Evolutionary conservation across 2,888 invertebrate genomes (phyloP).

Genomic region (Nasonovia ribisnigri): DNA sequence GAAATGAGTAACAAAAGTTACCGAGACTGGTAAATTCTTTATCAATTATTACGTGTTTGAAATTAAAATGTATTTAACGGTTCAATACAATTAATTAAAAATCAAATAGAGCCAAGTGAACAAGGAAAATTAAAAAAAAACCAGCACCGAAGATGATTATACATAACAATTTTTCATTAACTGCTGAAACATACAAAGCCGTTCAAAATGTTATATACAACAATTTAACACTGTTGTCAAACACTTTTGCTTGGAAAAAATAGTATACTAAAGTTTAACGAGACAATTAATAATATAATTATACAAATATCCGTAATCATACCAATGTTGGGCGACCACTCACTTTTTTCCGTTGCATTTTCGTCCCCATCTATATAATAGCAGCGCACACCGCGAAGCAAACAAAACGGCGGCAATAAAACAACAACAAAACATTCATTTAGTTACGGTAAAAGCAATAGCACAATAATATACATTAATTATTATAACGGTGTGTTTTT

Average conservation of each 20-base stretch:
- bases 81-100: background rate
- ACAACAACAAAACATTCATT: constrained; percentile 58
- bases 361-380: constrained; percentile 72
- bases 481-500: background rate
- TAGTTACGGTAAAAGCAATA: constrained; percentile 5
- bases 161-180: background rate
- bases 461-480: background rate
- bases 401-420: constrained; percentile 52
- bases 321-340: constrained; percentile 68
- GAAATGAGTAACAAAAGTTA: background rate
- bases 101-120: background rate
- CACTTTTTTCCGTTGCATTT: constrained; percentile 72
- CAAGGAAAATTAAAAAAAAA: background rate
- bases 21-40: background rate
- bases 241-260: background rate
- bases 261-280: background rate
- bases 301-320: background rate
- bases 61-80: background rate
- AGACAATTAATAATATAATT: background rate
- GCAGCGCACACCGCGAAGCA: constrained; percentile 62
- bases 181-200: background rate
- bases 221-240: background rate
- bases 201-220: background rate
- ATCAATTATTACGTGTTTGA: background rate
- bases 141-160: background rate